Percentiles rank a stretch among this genome's conserved stretches.
Evolutionary conservation across 2,113 vertebrate genomes (phyloP).

Genomic region (Hippocampus comes): DNA sequence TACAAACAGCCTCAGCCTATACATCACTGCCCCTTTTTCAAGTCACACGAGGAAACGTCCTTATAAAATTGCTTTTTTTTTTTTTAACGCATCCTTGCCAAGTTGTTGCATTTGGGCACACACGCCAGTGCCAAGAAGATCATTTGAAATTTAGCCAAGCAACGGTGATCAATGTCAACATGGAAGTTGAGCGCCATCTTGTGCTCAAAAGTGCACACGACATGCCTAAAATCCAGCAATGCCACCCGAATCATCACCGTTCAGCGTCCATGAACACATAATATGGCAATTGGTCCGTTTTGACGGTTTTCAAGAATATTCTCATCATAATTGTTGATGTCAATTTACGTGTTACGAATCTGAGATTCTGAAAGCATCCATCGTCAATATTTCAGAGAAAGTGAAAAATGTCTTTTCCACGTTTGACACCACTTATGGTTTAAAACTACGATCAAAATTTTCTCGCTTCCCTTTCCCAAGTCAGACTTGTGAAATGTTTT

Average conservation of each 20-base stretch:
- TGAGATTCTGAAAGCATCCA: no score
- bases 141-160: conserved; percentile 17
- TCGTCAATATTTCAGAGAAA: no score
- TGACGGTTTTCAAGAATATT: no score
- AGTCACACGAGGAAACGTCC: conserved; percentile 56
- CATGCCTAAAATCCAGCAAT: background rate
- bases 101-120: conserved; percentile 16
- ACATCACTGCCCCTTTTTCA: conserved; percentile 48
- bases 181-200: conserved; percentile 65
- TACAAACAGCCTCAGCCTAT: conserved; percentile 54
- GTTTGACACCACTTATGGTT: no score
- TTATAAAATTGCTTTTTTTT: conserved; percentile 50
- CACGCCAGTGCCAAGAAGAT: conserved; percentile 28
- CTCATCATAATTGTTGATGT: no score
- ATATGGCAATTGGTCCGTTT: background rate
- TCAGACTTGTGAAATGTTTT: no score
- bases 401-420: no score
- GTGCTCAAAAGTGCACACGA: conserved; percentile 41
- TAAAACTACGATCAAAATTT: no score
- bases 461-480: no score
- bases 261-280: background rate
- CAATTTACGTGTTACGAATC: no score
- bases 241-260: background rate
- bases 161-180: conserved; percentile 17
- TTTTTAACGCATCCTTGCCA: conserved; percentile 29